Conservation (phyloP, 2,113 vertebrate genomes). For the Scolopax mira region DNA sequence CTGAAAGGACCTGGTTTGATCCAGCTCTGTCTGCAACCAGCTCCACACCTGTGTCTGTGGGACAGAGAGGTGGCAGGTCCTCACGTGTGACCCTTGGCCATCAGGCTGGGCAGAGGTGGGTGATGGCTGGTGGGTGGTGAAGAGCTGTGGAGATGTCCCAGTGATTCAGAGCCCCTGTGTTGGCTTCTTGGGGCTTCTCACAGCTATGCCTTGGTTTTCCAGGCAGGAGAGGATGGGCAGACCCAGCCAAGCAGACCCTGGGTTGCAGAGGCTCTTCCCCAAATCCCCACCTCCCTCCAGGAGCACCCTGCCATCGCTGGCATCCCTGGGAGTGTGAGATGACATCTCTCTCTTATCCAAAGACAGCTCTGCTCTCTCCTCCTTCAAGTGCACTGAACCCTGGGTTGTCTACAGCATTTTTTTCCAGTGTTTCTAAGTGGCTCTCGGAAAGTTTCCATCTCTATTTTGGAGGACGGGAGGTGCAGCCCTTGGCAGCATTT, state of each 20-base stretch:
- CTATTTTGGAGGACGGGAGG: not conserved
- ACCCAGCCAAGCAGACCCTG: not conserved
- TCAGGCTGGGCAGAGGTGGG: not conserved
- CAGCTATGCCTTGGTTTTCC: not conserved
- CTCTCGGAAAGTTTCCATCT: not conserved
- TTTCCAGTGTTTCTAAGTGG: not conserved
- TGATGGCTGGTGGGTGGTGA: not conserved
- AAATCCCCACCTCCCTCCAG: not conserved
- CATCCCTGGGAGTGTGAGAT: not conserved
- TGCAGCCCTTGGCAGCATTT: not conserved
- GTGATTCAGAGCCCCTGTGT: not conserved
- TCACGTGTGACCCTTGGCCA: rapidly evolving
- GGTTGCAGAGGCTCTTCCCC: not conserved
- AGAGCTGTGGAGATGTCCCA: not conserved
- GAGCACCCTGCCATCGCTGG: not conserved
- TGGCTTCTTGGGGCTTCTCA: not conserved
- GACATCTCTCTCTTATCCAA: not conserved
- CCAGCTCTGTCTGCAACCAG: not conserved
- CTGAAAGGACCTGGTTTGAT: not conserved
- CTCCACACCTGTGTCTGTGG: not conserved
- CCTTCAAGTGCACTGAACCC: not conserved
- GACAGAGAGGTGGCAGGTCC: not conserved
- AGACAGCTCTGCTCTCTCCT: not conserved
- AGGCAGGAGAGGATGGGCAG: not conserved
- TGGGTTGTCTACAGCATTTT: not conserved